Percentiles rank a stretch among this genome's conserved stretches.
Evolutionary conservation across 2,888 invertebrate species (phyloP).

Genomic region (Torymus texanus): DNA sequence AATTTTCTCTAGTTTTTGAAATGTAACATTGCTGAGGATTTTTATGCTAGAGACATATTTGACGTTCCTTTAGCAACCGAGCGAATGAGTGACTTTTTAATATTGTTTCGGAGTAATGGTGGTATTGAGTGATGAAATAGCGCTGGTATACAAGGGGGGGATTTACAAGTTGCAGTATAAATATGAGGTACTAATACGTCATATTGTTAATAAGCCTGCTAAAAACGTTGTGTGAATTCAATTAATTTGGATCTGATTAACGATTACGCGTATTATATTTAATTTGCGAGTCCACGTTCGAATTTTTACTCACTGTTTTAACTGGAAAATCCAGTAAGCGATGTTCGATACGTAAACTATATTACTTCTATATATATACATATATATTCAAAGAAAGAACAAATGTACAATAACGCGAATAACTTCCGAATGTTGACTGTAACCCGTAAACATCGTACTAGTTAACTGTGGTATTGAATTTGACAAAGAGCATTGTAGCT

Average conservation of each 20-base stretch:
- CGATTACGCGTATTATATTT: constrained; percentile 28
- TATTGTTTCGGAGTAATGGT: constrained; percentile 38
- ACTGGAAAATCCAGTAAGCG: constrained; percentile 56
- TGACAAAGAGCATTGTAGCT: constrained; percentile 53
- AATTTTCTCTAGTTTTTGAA: constrained; percentile 58
- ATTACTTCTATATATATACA: constrained; percentile 23
- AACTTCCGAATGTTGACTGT: constrained; percentile 35
- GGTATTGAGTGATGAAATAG: constrained; percentile 44
- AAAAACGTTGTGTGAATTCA: constrained; percentile 19
- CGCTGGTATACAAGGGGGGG: constrained; percentile 55
- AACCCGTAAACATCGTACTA: constrained; percentile 41
- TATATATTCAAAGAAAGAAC: constrained; percentile 57
- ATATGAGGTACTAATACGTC: constrained; percentile 39
- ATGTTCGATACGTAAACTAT: constrained; percentile 68
- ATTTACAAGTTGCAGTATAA: constrained; percentile 44
- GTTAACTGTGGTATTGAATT: constrained; percentile 52
- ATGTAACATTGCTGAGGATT: constrained; percentile 56
- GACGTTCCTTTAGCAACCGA: constrained; percentile 68
- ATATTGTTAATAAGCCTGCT: constrained; percentile 34
- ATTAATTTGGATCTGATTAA: constrained; percentile 27
- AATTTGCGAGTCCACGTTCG: constrained; percentile 17
- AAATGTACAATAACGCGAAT: constrained; percentile 64
- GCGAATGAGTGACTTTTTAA: constrained; percentile 58
- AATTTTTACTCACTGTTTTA: constrained; percentile 48
- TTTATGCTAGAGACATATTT: constrained; percentile 62